Conservation (phyloP, 2,113 vertebrate species). For the Neofelis nebulosa region DNA sequence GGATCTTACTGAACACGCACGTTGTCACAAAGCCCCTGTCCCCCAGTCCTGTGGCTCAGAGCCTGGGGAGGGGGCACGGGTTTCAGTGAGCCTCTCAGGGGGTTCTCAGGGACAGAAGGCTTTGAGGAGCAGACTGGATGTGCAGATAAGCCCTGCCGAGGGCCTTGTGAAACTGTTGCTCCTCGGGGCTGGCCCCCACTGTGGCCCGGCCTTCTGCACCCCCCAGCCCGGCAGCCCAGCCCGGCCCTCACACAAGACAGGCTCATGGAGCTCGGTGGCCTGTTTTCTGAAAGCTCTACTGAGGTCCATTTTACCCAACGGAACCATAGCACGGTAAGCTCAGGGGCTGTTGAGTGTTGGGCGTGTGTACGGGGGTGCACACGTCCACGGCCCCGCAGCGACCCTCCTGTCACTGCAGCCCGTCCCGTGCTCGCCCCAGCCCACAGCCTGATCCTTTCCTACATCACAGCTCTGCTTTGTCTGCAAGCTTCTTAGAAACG, state of each 20-base stretch:
- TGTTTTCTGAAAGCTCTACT: not conserved
- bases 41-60: not conserved
- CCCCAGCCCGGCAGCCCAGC: too few species aligned
- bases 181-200: too few species aligned
- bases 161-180: too few species aligned
- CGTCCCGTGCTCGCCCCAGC: fast-evolving
- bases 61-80: fast-evolving
- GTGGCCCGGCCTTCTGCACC: too few species aligned
- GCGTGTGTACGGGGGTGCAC: not conserved
- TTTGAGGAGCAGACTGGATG: not conserved
- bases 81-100: not conserved
- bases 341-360: not conserved
- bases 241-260: too few species aligned
- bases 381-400: not conserved
- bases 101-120: not conserved
- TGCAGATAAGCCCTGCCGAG: too few species aligned
- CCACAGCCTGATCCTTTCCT: fast-evolving
- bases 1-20: not conserved
- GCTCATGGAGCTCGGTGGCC: too few species aligned
- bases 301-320: not conserved
- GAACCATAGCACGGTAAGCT: fast-evolving
- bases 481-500: not conserved
- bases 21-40: fast-evolving
- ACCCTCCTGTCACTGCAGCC: too few species aligned
- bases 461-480: not conserved